A percentile compares a stretch with the other conserved stretches of the same genome.
Conservation (phyloP, 1,140 invertebrate genomes). For the Goniozus legneri region DNA sequence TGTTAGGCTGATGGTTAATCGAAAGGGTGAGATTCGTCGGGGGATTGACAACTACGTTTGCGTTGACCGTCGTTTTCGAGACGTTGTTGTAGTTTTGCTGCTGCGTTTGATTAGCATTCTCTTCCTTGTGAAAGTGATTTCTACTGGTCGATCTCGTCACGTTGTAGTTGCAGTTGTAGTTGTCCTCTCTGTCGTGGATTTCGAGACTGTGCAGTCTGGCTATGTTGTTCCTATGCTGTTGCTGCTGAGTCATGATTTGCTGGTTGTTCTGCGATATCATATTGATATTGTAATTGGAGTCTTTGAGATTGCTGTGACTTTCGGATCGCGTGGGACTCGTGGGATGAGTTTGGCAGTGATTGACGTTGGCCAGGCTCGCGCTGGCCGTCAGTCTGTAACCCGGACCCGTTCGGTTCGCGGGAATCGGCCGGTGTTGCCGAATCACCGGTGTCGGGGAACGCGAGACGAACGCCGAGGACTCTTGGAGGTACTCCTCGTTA, state of each 20-base stretch:
- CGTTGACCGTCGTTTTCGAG: slow-evolving; percentile 49
- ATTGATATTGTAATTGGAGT: slow-evolving; percentile 51
- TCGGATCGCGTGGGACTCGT: slow-evolving; percentile 49
- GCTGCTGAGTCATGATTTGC: slow-evolving; percentile 14
- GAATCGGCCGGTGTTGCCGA: slow-evolving; percentile 36
- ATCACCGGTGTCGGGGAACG: slow-evolving; percentile 57
- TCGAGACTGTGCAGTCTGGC: slow-evolving; percentile 41
- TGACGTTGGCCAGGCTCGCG: slow-evolving; percentile 57
- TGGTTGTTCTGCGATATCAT: slow-evolving; percentile 30
- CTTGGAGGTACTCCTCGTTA: slow-evolving; percentile 53
- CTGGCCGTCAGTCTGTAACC: slow-evolving; percentile 50
- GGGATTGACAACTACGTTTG: slow-evolving; percentile 38
- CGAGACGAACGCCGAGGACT: slow-evolving; percentile 57
- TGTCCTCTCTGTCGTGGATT: slow-evolving; percentile 45
- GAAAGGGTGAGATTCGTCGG: slow-evolving; percentile 38
- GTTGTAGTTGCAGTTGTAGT: slow-evolving; percentile 50
- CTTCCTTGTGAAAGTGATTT: slow-evolving; percentile 50
- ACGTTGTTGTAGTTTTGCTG: slow-evolving; percentile 51
- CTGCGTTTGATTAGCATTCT: slow-evolving; percentile 54
- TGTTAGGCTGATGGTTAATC: slow-evolving; percentile 21
- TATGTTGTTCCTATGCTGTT: slow-evolving; percentile 38
- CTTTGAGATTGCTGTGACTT: slow-evolving; percentile 51
- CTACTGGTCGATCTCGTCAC: slow-evolving; percentile 40
- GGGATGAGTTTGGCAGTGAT: slow-evolving; percentile 47
- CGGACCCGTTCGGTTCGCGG: slow-evolving; percentile 30